Conservation (phyloP, 1,140 invertebrate species). For the Cotesia typhae region DNA sequence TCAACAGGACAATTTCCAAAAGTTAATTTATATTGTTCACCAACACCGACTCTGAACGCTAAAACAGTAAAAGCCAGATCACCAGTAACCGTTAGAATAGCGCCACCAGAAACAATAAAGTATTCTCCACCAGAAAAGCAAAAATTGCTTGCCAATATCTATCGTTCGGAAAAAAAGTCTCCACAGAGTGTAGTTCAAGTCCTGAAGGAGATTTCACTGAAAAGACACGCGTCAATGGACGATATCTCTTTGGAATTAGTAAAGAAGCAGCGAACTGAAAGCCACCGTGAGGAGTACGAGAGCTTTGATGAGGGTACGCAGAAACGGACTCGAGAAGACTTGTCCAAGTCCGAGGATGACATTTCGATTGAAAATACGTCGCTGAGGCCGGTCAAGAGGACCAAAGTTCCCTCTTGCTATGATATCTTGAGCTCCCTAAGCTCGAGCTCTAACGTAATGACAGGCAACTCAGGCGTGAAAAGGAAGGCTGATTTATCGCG, state of each 20-base stretch:
- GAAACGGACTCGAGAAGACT: conserved; percentile 59
- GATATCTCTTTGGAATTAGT: conserved; percentile 53
- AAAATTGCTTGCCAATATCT: conserved; percentile 44
- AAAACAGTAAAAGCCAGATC: conserved; percentile 49
- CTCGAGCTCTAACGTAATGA: conserved; percentile 53
- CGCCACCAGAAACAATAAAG: conserved; percentile 51
- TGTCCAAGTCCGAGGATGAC: conserved; percentile 57
- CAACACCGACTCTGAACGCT: conserved; percentile 55
- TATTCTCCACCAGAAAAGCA: conserved; percentile 51
- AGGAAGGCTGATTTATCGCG: conserved; percentile 61
- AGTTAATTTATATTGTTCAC: conserved; percentile 57
- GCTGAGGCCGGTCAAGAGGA: conserved; percentile 56
- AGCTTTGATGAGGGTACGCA: conserved; percentile 59
- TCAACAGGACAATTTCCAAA: conserved; percentile 60
- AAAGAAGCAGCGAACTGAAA: conserved; percentile 59
- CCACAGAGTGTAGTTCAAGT: conserved; percentile 42
- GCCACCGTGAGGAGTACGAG: conserved; percentile 51
- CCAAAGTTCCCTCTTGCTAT: conserved; percentile 61
- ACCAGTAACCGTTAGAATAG: conserved; percentile 59
- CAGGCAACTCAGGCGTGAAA: conserved; percentile 52
- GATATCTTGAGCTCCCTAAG: conserved; percentile 62
- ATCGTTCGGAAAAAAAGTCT: conserved; percentile 31
- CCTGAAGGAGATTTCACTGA: conserved; percentile 57
- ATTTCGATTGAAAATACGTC: conserved; percentile 48
- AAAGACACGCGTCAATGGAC: conserved; percentile 60